Conservation (phyloP, 2,888 invertebrate genomes). For the Resseliella maxima region DNA sequence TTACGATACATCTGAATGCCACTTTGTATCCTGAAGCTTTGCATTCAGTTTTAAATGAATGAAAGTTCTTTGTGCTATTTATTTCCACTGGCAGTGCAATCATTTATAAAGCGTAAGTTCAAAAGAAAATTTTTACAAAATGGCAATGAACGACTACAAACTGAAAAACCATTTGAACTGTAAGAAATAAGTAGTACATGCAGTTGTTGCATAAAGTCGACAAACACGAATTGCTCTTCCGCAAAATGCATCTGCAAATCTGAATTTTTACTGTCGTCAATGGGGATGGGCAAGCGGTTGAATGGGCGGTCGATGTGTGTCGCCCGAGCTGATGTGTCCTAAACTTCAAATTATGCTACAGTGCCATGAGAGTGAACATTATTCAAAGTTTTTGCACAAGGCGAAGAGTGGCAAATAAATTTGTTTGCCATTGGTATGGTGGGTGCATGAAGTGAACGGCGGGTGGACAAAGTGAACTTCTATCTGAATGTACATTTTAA, state of each 20-base stretch:
- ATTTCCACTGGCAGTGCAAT: slow-evolving; percentile 13
- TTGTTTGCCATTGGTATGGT: not conserved
- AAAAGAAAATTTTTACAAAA: not conserved
- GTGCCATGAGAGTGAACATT: slow-evolving; percentile 48
- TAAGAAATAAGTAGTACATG: not conserved
- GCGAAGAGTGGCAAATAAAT: slow-evolving; percentile 37
- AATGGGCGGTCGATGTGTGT: not conserved
- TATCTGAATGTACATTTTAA: not conserved
- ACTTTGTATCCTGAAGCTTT: not conserved
- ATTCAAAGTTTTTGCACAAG: slow-evolving; percentile 34
- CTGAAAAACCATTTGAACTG: not conserved
- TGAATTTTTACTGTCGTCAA: not conserved
- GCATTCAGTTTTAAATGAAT: not conserved
- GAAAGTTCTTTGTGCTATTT: slow-evolving; percentile 5
- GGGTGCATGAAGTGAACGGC: not conserved
- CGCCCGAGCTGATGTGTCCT: not conserved
- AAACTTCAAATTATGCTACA: slow-evolving; percentile 41
- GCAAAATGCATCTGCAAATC: not conserved
- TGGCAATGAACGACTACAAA: not conserved
- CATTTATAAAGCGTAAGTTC: slow-evolving; percentile 18
- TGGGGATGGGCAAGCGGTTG: not conserved
- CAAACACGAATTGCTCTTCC: slow-evolving; percentile 29
- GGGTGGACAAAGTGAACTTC: slow-evolving; percentile 35
- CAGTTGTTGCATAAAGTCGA: slow-evolving; percentile 28
- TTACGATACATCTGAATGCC: not conserved